These are phyloP conservation scores for Hesperophylax magnus DNA, from an alignment of 1,140 invertebrate genomes.

Conservation along the genomic window DNA sequence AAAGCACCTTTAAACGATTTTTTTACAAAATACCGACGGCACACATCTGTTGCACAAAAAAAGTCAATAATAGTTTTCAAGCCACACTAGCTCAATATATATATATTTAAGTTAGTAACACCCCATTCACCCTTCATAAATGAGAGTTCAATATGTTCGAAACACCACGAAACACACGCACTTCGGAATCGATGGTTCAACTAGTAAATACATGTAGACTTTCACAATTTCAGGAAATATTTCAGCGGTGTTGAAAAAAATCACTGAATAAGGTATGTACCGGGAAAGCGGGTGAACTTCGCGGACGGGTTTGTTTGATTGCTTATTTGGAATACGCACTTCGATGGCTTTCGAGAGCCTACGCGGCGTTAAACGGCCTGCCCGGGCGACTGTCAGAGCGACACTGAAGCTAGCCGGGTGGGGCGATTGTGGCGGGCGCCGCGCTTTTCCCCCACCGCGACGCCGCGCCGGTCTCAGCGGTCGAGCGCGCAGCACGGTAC, in stretches of 20 bases:
- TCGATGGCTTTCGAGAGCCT: conserved; percentile 21
- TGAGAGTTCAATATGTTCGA: conserved; percentile 1
- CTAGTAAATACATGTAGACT: not conserved
- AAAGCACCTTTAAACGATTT: conserved; percentile 7
- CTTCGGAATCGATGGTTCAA: not conserved
- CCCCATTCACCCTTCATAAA: not conserved
- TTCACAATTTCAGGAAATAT: conserved; percentile 5
- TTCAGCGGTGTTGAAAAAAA: not conserved
- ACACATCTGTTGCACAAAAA: conserved; percentile 24
- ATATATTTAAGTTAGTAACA: not conserved
- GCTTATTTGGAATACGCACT: not conserved
- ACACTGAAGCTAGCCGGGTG: conserved; percentile 19
- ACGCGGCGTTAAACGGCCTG: conserved; percentile 32
- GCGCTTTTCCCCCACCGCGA: not conserved
- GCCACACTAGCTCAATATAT: not conserved
- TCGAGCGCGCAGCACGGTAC: not conserved
- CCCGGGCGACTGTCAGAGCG: conserved; percentile 33
- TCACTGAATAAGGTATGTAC: not conserved
- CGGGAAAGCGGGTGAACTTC: conserved; percentile 12
- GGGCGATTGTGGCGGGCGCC: conserved; percentile 28
- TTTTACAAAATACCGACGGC: conserved; percentile 5
- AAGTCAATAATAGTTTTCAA: not conserved
- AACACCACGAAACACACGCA: not conserved
- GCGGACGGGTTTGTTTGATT: not conserved
- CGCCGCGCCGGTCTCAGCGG: not conserved